These are phyloP conservation scores for Zelostemma sp. DNA, from an alignment of 1,140 invertebrate genomes.

Conservation along the genomic window DNA sequence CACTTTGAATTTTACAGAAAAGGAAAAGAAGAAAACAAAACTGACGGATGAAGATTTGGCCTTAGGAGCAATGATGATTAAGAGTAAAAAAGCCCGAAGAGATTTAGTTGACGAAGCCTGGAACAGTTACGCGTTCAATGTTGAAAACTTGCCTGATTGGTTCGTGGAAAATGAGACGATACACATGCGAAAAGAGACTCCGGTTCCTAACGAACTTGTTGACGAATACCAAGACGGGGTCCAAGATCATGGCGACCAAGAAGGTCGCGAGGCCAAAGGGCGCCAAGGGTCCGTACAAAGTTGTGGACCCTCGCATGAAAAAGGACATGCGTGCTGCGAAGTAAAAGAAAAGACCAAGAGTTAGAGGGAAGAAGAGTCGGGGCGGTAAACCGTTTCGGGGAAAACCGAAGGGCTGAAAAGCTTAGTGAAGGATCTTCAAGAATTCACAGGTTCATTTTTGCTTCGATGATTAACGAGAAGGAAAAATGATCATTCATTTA, in stretches of 20 bases:
- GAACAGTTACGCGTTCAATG: constrained; percentile 92
- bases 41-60: constrained; percentile 90
- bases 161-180: constrained; percentile 95
- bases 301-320: constrained; percentile 97
- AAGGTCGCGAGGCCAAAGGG: constrained; percentile 83
- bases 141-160: constrained; percentile 95
- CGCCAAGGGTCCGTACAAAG: constrained; percentile 92
- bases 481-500: too few relatives aligned
- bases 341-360: constrained; percentile 75
- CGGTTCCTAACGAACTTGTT: constrained; percentile 82
- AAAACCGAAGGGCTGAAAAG: too few relatives aligned
- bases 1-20: constrained; percentile 55
- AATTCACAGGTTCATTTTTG: constrained; percentile 46
- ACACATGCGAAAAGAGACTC: constrained; percentile 85
- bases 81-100: constrained; percentile 87
- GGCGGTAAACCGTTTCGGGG: too few relatives aligned
- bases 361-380: too few relatives aligned
- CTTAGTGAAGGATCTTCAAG: constrained; percentile 53
- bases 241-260: constrained; percentile 91
- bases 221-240: constrained; percentile 82
- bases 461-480: too few relatives aligned
- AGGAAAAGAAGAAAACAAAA: constrained; percentile 74
- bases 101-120: constrained; percentile 90
- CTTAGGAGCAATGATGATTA: constrained; percentile 85
- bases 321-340: constrained; percentile 87